Conservation (phyloP, 2,888 invertebrate genomes). For the Cylloceria caligata region DNA sequence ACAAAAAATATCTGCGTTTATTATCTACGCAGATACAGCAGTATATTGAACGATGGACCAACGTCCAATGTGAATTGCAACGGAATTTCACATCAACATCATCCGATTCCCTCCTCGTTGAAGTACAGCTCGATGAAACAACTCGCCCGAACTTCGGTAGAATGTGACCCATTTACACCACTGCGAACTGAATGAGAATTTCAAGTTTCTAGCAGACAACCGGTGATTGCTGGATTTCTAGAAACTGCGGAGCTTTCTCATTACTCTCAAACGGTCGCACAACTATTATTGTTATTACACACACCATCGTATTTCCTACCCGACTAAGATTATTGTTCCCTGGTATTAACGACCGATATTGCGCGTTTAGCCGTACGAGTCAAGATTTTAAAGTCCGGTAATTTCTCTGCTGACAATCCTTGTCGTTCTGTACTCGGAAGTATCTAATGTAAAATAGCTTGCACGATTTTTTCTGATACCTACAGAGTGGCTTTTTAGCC, state of each 20-base stretch:
- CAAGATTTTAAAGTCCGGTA: constrained; percentile 10
- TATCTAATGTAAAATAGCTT: background rate
- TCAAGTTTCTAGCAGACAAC: constrained; percentile 38
- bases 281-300: constrained; percentile 43
- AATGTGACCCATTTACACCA: constrained; percentile 27
- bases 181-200: constrained; percentile 47
- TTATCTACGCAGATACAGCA: no score
- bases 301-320: constrained; percentile 14
- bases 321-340: constrained; percentile 57
- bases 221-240: constrained; percentile 31
- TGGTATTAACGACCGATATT: constrained; percentile 53
- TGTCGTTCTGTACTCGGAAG: background rate
- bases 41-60: background rate
- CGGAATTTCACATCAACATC: background rate
- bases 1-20: no score
- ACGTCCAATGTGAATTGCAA: background rate
- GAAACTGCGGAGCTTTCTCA: constrained; percentile 19
- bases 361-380: constrained; percentile 30
- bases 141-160: constrained; percentile 24
- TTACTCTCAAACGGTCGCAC: constrained; percentile 18
- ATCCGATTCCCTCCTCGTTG: constrained; percentile 19
- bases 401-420: background rate
- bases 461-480: background rate
- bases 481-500: background rate
- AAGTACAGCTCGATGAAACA: constrained; percentile 26